phyloP scores from a whole-genome alignment of 2,797 vertebrate genomes.

The Poliocrania exsul region DNA sequence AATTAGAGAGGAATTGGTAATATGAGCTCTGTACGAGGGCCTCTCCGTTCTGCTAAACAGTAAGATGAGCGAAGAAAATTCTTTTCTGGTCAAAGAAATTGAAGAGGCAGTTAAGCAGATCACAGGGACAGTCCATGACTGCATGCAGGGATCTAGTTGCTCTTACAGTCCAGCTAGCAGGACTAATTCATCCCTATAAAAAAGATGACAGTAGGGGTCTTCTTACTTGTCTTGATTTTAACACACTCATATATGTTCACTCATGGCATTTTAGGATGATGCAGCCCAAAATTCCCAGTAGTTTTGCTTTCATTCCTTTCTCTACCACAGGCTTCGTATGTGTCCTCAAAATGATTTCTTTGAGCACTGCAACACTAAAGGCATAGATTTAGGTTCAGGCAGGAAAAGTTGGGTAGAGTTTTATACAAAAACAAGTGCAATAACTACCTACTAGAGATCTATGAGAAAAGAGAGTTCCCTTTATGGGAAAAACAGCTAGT shows the following conservation, averaged over 20 bases:
- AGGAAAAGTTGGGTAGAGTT: neutral
- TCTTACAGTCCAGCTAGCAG: neutral
- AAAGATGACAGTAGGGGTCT: neutral
- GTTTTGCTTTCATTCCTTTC: neutral
- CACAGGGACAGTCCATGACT: neutral
- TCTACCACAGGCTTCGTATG: neutral
- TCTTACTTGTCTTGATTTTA: neutral
- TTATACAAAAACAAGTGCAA: neutral
- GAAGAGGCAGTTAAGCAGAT: neutral
- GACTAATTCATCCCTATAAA: neutral
- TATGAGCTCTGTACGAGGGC: neutral
- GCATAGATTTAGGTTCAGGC: neutral
- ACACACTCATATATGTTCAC: neutral
- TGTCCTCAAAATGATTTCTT: neutral
- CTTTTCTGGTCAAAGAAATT: neutral
- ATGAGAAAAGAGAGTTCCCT: neutral
- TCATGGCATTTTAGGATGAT: neutral
- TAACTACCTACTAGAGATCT: neutral
- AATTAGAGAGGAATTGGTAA: constrained; percentile 27
- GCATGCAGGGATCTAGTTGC: neutral
- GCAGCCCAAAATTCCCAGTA: neutral
- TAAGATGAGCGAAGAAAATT: neutral
- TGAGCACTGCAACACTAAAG: neutral
- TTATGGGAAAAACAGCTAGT: neutral
- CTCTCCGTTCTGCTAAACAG: neutral